phyloP scores from a whole-genome alignment of 2,888 invertebrate genomes.

The Scaptomyza polygonia region DNA sequence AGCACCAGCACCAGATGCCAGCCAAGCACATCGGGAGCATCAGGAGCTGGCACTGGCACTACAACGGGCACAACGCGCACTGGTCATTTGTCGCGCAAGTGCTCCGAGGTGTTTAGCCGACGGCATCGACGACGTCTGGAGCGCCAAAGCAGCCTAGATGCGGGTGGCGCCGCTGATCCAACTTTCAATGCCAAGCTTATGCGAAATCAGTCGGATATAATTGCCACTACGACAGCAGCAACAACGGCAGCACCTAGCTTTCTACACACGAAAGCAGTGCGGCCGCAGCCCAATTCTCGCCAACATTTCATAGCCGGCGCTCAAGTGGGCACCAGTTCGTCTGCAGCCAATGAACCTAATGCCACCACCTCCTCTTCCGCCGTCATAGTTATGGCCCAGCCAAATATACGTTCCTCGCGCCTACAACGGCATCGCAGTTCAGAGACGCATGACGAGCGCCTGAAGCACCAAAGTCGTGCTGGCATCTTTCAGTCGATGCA shows the following conservation, averaged over 20 bases:
- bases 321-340: slow-evolving; percentile 13
- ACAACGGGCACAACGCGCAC: slow-evolving; percentile 42
- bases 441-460: slow-evolving; percentile 83
- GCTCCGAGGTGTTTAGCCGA: slow-evolving; percentile 78
- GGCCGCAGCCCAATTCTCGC: slow-evolving; percentile 42
- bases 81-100: slow-evolving; percentile 76
- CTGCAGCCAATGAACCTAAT: slow-evolving; percentile 13
- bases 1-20: slow-evolving; percentile 3
- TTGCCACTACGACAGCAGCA: slow-evolving; percentile 53
- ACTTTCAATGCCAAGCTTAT: slow-evolving; percentile 70
- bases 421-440: slow-evolving; percentile 84
- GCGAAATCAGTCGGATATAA: slow-evolving; percentile 79
- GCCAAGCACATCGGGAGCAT: slow-evolving; percentile 3
- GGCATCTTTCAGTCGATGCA: slow-evolving; percentile 79
- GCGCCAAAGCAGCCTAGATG: slow-evolving; percentile 82
- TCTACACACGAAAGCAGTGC: slow-evolving; percentile 71
- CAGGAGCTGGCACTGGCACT: background rate
- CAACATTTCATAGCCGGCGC: slow-evolving; percentile 54
- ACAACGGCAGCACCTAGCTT: slow-evolving; percentile 59
- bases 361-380: slow-evolving; percentile 37
- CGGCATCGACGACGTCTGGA: slow-evolving; percentile 80
- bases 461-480: slow-evolving; percentile 78
- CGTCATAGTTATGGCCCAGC: slow-evolving; percentile 45
- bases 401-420: slow-evolving; percentile 73
- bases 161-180: slow-evolving; percentile 65